A percentile compares a stretch with the other conserved stretches of the same genome.
phyloP scores from a whole-genome alignment of 2,113 vertebrate genomes.

The Anas platyrhynchos region DNA sequence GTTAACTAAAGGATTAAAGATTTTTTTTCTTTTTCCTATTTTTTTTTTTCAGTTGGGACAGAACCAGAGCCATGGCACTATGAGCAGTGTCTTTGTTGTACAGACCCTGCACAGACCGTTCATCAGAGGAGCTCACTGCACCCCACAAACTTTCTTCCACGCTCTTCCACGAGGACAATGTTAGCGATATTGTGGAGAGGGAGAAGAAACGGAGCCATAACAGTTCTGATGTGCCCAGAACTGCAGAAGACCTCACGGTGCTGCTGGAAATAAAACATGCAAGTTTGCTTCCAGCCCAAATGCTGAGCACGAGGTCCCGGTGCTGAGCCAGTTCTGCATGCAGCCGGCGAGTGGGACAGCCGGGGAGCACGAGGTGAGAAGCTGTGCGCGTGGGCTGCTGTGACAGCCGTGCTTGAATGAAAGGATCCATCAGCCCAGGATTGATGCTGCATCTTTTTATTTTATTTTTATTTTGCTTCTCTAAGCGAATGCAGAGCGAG shows the following conservation, averaged over 20 bases:
- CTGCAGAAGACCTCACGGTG: neutral
- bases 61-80: neutral
- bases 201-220: neutral
- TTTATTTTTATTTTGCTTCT: conserved; percentile 85
- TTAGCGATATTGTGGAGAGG: fast-evolving
- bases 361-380: neutral
- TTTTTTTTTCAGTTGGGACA: neutral
- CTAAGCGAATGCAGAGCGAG: conserved; percentile 80
- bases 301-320: neutral
- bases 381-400: neutral
- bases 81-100: neutral
- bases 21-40: neutral
- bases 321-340: fast-evolving
- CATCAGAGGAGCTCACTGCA: neutral
- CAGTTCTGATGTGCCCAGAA: neutral
- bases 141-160: neutral
- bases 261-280: neutral
- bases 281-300: neutral
- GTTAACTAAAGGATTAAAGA: neutral
- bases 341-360: neutral
- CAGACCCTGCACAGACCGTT: neutral
- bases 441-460: conserved; percentile 86
- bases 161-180: neutral
- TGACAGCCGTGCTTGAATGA: conserved; percentile 9
- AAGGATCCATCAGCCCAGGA: conserved; percentile 48